Evolutionary conservation across 2,888 invertebrate genomes (phyloP), one percentile per base, ranked within the genome.

Genomic region (Rhagonycha lutea): DNA sequence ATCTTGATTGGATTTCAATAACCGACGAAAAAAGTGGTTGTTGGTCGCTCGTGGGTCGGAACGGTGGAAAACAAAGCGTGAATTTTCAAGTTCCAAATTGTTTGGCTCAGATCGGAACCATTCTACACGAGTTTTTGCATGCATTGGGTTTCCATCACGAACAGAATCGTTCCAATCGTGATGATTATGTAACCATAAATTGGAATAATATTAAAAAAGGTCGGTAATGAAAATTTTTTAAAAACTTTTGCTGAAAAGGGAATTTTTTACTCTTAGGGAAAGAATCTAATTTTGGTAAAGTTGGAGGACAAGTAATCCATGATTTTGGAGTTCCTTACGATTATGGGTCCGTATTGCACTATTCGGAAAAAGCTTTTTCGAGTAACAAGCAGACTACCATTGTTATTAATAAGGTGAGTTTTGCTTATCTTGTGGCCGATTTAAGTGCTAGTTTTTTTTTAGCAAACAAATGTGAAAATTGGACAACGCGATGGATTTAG

Each of bases 261-360:
- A 4, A 32, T 32, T 32, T 80, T 68, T 12, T 85, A 84, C n/a
- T n/a, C n/a, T 73, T 85, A 89, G 94, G 92, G 11, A 89, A 92
- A 4, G 90, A 90, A 83, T 89, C 88, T 70, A 95, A 95, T 87
- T 95, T 95, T 86, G 91, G 91, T 79, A 95, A 94, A 86, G 90
- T 92, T 0, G 88, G 90, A 5, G 82, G 88, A 8, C 87, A 88
- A 9, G 88, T 87, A 29, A 90, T 92, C 0, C 88, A 91, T 69
- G 92, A 90, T n/a, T 94, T 90, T 84, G 94, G 93, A 0, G 91
- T 95, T 0, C 88, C 90, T 0, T 95, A 95, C 83, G 95, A 95
- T 86, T 95, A 93, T 86, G 91, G 92, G 81, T 95, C 95, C 81
- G 94, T 95, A 0, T 95, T 95, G 95, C 95, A 95, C 84, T 95